Conservation (phyloP, 35 echinoderm and acorn worm species). For the Chiridota heheva region DNA sequence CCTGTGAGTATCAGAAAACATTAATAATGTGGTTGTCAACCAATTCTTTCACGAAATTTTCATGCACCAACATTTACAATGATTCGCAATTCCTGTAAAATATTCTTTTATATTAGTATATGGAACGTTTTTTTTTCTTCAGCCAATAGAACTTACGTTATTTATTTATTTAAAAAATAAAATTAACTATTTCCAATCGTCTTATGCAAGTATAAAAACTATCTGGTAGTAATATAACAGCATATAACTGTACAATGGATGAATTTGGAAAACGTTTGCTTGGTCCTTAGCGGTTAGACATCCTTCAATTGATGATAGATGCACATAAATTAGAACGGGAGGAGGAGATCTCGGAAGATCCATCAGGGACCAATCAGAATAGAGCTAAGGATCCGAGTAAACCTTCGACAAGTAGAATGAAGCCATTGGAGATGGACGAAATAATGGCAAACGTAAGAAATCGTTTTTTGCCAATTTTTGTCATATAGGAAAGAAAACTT, state of each 20-base stretch:
- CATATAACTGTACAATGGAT: neutral
- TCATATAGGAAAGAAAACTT: no score
- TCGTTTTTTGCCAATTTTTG: no score
- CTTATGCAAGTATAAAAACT: neutral
- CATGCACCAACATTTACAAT: no score
- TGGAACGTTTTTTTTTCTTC: neutral
- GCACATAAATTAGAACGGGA: slow-evolving; percentile 6
- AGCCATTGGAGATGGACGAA: neutral
- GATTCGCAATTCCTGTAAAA: no score
- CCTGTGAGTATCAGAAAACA: no score
- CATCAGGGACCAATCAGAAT: neutral
- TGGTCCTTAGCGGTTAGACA: slow-evolving; percentile 18
- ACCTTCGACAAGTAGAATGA: neutral
- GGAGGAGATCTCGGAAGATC: neutral
- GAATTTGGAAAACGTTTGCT: neutral
- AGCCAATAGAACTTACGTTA: neutral
- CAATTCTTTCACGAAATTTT: no score
- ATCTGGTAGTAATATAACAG: neutral
- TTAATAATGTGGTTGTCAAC: no score
- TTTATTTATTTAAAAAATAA: no score
- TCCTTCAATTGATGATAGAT: slow-evolving; percentile 23
- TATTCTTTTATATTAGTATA: neutral
- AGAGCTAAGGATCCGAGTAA: neutral
- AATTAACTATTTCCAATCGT: neutral
- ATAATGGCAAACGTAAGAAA: slow-evolving; percentile 36